Percentiles rank a stretch among this genome's conserved stretches.
Conservation (phyloP, 2,888 invertebrate genomes). For the Agrilus mali region DNA sequence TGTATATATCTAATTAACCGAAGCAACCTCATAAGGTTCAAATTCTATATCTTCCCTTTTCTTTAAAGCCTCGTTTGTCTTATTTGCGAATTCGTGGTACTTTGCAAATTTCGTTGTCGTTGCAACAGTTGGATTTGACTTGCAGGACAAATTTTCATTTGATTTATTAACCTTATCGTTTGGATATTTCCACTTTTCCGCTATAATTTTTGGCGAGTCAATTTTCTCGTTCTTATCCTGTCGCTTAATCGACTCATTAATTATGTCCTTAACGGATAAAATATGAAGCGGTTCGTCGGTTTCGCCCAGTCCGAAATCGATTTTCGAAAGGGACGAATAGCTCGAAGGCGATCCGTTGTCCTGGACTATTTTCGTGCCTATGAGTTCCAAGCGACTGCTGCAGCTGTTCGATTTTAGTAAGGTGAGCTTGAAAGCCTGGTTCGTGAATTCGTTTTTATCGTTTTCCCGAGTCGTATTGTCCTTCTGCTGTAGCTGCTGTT, state of each 20-base stretch:
- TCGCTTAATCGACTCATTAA: slow-evolving; percentile 1
- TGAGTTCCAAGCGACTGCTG: slow-evolving; percentile 67
- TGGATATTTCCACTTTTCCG: slow-evolving; percentile 33
- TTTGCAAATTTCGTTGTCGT: too few species aligned
- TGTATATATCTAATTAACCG: slow-evolving; percentile 11
- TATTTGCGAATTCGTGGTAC: slow-evolving; percentile 28
- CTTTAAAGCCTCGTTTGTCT: slow-evolving; percentile 40
- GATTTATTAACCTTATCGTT: slow-evolving; percentile 9
- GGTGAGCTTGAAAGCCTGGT: slow-evolving; percentile 64
- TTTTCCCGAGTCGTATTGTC: slow-evolving; percentile 11
- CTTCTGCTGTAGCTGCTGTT: slow-evolving; percentile 13
- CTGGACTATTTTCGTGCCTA: slow-evolving; percentile 47
- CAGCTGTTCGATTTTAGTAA: slow-evolving; percentile 78
- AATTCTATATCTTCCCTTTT: slow-evolving; percentile 77
- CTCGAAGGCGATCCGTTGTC: background rate
- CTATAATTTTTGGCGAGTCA: slow-evolving; percentile 36
- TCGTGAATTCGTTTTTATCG: slow-evolving; percentile 23
- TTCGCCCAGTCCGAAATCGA: too few species aligned
- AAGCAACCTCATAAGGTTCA: slow-evolving; percentile 40
- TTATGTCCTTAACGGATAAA: too few species aligned
- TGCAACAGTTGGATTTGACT: too few species aligned
- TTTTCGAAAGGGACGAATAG: too few species aligned
- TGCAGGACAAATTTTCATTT: background rate
- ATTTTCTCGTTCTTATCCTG: slow-evolving; percentile 1
- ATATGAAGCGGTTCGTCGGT: too few species aligned